Evolutionary conservation across 2,888 invertebrate species (phyloP), one percentile per base, ranked within the genome.

Genomic region (Trypoxylon attenuatum): DNA sequence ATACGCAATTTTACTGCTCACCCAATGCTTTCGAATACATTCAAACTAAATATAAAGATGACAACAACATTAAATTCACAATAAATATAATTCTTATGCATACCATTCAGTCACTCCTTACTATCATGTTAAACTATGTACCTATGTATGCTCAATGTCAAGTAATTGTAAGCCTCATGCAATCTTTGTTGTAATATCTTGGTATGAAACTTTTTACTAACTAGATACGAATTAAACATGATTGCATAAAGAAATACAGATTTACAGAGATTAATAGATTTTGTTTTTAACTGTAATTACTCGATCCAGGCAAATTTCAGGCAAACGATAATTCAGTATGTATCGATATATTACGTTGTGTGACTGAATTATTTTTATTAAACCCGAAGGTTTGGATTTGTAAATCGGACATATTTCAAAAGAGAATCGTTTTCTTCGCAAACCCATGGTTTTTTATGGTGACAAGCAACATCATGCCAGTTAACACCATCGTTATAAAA

Each of bases 381-480:
- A 82, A 94, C 89, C 84, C 92, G 90, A 77, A 94, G 88, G 83
- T 93, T 93, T 33, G 95, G 95, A 87, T 94, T 94, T 72, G 93
- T 93, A 87, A 92, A 94, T 77, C 93, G 90, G 61, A 95, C 94
- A 87, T 95, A 95, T 89, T 94, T 94, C 72, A 95, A 88, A n/a
- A 96, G 90, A 6, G 94, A 92, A 78, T 95, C 94, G 84, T 94
- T 95, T 81, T 96, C 96, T 87, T 96, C 96, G 85, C 96, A 96
- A 25, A 95, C 93, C 89, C 94, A 95, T 0, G 96, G 93, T 87
- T 96, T 96, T 85, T 92, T 92, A 86, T 96, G 96, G 84, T 96
- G 96, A 85, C 96, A 96, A 67, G 96, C 96, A 47, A 96, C 96
- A 84, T 96, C 89, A 84, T 96, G 96, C 96, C 96, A 96, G 87